Percentiles rank a stretch among this genome's conserved stretches.
phyloP scores from a whole-genome alignment of 2,113 vertebrate species.

The Lamprologus ornatipinnis region DNA sequence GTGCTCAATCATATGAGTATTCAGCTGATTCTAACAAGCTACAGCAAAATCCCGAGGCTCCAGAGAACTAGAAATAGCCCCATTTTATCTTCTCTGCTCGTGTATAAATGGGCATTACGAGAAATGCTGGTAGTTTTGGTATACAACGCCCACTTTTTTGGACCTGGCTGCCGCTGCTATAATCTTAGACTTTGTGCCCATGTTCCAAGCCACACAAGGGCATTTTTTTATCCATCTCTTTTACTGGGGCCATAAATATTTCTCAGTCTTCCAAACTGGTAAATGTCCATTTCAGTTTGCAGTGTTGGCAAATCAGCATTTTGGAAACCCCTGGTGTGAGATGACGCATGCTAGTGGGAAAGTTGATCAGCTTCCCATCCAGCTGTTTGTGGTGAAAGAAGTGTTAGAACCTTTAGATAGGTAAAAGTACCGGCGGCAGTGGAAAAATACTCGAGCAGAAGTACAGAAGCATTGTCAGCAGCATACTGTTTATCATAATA shows the following conservation, averaged over 20 bases:
- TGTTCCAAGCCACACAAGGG: constrained; percentile 32
- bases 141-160: not conserved
- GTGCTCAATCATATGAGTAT: constrained; percentile 39
- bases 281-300: constrained; percentile 41
- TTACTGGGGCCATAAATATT: constrained; percentile 58
- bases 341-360: constrained; percentile 8
- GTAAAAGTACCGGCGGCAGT: not conserved
- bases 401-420: not conserved
- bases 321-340: constrained; percentile 12
- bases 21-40: constrained; percentile 45
- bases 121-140: constrained; percentile 33
- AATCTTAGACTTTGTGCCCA: constrained; percentile 48
- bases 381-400: not conserved
- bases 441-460: not conserved
- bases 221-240: constrained; percentile 3
- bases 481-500: not conserved
- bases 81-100: constrained; percentile 3
- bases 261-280: constrained; percentile 19
- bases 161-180: constrained; percentile 8
- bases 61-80: not conserved
- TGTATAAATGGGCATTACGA: constrained; percentile 40
- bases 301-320: not conserved
- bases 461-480: not conserved
- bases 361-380: not conserved
- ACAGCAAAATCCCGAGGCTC: constrained; percentile 8